Conservation (phyloP, 2,888 invertebrate genomes). For the Kryphioiulus occultus region DNA sequence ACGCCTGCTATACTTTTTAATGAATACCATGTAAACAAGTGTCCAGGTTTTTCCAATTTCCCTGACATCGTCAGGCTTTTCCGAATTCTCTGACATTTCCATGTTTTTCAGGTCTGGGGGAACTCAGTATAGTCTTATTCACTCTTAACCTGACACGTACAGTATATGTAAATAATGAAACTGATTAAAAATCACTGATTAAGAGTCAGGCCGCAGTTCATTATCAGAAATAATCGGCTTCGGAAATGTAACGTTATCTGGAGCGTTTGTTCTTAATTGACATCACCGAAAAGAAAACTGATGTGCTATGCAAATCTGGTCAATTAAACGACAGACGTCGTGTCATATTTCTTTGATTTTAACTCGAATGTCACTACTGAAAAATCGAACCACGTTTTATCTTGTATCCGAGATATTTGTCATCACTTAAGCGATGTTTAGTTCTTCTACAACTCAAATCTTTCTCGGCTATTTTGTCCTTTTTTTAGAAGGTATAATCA, state of each 20-base stretch:
- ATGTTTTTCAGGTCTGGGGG: too few relatives aligned
- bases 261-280: not conserved
- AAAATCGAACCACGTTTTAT: not conserved
- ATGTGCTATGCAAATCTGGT: not conserved
- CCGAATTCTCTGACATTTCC: too few relatives aligned
- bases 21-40: too few relatives aligned
- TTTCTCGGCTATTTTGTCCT: not conserved
- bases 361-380: not conserved
- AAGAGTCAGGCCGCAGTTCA: not conserved
- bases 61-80: too few relatives aligned
- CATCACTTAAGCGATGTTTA: not conserved
- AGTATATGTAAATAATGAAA: too few relatives aligned
- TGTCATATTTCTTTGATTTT: not conserved
- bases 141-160: too few relatives aligned
- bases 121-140: too few relatives aligned
- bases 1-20: too few relatives aligned
- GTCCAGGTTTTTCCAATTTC: too few relatives aligned
- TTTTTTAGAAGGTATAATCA: not conserved
- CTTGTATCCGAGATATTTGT: not conserved
- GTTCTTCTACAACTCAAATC: not conserved
- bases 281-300: not conserved
- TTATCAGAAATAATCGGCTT: not conserved
- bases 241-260: not conserved
- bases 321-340: not conserved
- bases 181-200: not conserved